These are phyloP conservation scores for Leucophenga montana DNA, from an alignment of 2,888 invertebrate species.

Conservation along the genomic window DNA sequence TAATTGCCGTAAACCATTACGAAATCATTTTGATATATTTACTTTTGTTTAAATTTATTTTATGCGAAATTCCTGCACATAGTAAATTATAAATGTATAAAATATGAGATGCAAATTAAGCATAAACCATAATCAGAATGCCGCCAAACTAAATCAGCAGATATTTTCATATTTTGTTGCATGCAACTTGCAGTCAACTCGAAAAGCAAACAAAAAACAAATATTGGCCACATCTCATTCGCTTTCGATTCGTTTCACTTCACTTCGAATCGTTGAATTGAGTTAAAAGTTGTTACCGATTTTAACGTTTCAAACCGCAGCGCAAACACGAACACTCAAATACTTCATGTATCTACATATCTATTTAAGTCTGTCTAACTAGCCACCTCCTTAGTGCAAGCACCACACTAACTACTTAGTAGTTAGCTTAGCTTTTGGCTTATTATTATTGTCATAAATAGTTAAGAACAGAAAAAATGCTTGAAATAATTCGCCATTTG, in stretches of 20 bases:
- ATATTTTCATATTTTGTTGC: not conserved
- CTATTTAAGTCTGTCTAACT: not conserved
- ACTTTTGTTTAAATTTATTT: not conserved
- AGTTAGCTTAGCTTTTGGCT: not conserved
- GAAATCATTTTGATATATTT: not conserved
- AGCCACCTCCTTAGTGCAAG: not conserved
- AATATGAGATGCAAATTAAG: not conserved
- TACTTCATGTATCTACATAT: not conserved
- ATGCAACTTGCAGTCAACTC: not conserved
- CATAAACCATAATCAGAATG: not conserved
- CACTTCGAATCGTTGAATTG: not conserved
- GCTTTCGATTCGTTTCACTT: not conserved
- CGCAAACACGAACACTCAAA: not conserved
- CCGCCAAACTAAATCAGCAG: not conserved
- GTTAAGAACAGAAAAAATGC: slow-evolving; percentile 4
- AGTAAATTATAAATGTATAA: not conserved
- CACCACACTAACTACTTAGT: not conserved
- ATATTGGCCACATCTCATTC: not conserved
- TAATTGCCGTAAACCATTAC: not conserved
- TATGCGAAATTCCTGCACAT: not conserved
- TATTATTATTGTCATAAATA: slow-evolving; percentile 10
- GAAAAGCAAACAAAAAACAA: not conserved
- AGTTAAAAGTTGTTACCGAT: not conserved
- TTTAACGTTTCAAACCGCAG: not conserved
- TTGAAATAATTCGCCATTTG: not conserved